Conservation (phyloP, 2,888 invertebrate genomes). For the Metacarcinus magister region DNA sequence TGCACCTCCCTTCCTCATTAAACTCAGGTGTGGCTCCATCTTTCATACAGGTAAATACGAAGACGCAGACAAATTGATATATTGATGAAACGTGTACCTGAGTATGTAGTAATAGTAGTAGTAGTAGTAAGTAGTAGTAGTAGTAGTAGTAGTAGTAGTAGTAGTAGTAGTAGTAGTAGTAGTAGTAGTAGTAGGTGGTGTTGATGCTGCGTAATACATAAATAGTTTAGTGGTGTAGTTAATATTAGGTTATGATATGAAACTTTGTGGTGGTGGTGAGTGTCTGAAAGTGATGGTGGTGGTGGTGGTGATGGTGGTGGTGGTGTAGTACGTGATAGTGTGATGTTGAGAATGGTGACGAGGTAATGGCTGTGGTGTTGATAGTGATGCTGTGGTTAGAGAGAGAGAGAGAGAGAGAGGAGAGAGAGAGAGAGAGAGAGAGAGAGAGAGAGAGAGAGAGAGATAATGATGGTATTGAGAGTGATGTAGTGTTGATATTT, state of each 20-base stretch:
- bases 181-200: too few relatives aligned
- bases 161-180: too few relatives aligned
- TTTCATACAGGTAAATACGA: not conserved
- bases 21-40: not conserved
- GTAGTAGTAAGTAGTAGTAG: too few relatives aligned
- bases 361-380: too few relatives aligned
- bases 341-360: not conserved
- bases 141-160: too few relatives aligned
- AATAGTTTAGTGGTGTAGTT: too few relatives aligned
- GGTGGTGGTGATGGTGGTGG: not conserved
- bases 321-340: not conserved
- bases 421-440: not conserved
- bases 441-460: not conserved
- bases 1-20: not conserved
- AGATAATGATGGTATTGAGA: not conserved
- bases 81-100: not conserved
- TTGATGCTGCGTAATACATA: too few relatives aligned
- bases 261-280: too few relatives aligned
- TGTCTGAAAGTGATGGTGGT: not conserved
- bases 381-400: not conserved
- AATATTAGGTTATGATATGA: too few relatives aligned
- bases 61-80: not conserved
- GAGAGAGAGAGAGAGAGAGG: constrained; percentile 14
- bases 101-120: too few relatives aligned
- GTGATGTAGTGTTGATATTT: not conserved